Conservation (phyloP, 2,888 invertebrate genomes). For the Yponomeuta malinellus region DNA sequence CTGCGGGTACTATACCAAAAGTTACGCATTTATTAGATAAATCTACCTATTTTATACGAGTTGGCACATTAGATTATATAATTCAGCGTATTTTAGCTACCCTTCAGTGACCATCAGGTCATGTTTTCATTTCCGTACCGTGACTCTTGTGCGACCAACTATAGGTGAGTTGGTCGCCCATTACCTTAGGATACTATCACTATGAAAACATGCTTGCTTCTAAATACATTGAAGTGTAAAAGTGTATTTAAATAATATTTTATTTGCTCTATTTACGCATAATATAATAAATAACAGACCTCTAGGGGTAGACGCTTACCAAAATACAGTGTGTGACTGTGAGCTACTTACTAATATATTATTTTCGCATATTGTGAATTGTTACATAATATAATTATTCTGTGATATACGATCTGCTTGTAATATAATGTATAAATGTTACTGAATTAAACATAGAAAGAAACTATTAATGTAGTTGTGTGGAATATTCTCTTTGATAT, state of each 20-base stretch:
- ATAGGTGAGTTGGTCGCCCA: neutral
- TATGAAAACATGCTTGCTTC: no score
- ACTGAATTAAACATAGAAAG: neutral
- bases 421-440: slow-evolving; percentile 24
- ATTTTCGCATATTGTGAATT: slow-evolving; percentile 56
- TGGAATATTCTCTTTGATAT: slow-evolving; percentile 11
- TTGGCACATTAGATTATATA: neutral
- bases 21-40: slow-evolving; percentile 9
- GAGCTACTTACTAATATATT: neutral
- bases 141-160: neutral
- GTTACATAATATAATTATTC: slow-evolving; percentile 52
- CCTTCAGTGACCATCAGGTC: neutral
- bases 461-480: neutral
- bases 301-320: neutral
- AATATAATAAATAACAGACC: no score
- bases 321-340: neutral
- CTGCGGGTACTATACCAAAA: neutral
- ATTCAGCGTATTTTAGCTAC: neutral
- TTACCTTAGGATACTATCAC: no score
- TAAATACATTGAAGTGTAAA: no score
- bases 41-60: neutral
- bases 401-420: slow-evolving; percentile 71
- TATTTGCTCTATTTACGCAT: no score
- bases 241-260: no score
- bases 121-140: neutral